Percentiles rank a stretch among this genome's conserved stretches.
phyloP scores from a whole-genome alignment of 2,888 invertebrate genomes.

The Tineola bisselliella region DNA sequence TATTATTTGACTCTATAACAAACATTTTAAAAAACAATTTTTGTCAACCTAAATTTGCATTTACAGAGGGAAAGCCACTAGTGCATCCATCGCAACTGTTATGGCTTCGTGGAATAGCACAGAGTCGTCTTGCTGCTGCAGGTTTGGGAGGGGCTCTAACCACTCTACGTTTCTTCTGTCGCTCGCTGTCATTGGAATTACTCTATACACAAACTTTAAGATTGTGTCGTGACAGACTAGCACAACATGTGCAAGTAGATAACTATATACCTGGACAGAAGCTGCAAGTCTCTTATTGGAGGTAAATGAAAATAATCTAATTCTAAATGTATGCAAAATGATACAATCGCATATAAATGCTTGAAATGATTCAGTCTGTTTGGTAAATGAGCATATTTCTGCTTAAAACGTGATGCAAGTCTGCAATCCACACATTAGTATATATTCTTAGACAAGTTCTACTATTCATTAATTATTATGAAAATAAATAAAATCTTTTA shows the following conservation, averaged over 20 bases:
- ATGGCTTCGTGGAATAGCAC: constrained; percentile 93
- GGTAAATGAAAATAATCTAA: constrained; percentile 45
- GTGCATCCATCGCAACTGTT: constrained; percentile 94
- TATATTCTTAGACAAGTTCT: too few relatives aligned
- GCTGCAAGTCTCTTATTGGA: constrained; percentile 95
- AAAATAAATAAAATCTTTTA: too few relatives aligned
- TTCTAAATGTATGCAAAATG: neutral
- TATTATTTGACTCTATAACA: too few relatives aligned
- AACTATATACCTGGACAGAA: constrained; percentile 90
- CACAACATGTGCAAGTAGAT: constrained; percentile 89
- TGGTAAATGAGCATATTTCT: too few relatives aligned
- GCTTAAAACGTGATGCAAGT: too few relatives aligned
- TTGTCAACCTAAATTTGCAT: too few relatives aligned
- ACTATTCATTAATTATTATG: too few relatives aligned
- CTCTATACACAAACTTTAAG: constrained; percentile 89
- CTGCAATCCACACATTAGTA: too few relatives aligned
- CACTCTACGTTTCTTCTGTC: constrained; percentile 89
- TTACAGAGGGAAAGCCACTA: constrained; percentile 87
- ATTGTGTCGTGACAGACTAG: constrained; percentile 86
- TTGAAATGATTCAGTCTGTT: too few relatives aligned
- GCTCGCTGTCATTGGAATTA: constrained; percentile 91
- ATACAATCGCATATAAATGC: too few relatives aligned
- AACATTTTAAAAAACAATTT: too few relatives aligned
- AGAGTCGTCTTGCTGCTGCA: constrained; percentile 83
- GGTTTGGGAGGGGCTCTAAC: constrained; percentile 75